Conservation (phyloP, 2,113 vertebrate species). For the Calonectris borealis region DNA sequence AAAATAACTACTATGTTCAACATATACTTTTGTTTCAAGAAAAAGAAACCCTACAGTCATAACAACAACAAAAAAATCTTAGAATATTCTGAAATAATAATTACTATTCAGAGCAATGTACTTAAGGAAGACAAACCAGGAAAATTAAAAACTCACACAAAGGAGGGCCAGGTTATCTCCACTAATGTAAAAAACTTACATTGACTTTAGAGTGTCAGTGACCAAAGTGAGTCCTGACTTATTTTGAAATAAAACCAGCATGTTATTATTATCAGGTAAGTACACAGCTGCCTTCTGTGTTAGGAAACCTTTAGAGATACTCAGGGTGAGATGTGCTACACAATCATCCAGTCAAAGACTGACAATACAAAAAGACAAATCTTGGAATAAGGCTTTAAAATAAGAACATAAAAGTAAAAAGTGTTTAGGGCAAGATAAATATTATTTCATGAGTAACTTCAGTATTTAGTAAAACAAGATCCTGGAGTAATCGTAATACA, state of each 20-base stretch:
- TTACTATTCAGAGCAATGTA: neutral
- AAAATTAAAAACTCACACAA: neutral
- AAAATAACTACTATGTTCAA: neutral
- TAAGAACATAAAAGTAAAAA: slow-evolving; percentile 14
- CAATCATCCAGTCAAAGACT: slow-evolving; percentile 19
- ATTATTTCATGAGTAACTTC: slow-evolving; percentile 19
- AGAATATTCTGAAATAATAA: neutral
- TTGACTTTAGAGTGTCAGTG: neutral
- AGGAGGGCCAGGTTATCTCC: neutral
- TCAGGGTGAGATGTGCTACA: slow-evolving; percentile 12
- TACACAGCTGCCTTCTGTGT: slow-evolving; percentile 26
- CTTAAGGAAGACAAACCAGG: neutral
- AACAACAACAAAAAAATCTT: neutral
- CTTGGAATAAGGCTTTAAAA: slow-evolving; percentile 27
- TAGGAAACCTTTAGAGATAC: slow-evolving; percentile 33
- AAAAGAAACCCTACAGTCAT: neutral
- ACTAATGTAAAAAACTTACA: neutral
- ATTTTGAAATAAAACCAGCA: neutral
- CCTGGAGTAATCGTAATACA: neutral
- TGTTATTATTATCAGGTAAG: slow-evolving; percentile 3
- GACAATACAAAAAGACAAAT: slow-evolving; percentile 14
- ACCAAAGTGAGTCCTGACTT: slow-evolving; percentile 1
- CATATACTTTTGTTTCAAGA: neutral
- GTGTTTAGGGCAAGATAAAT: neutral
- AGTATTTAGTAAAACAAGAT: slow-evolving; percentile 19